phyloP scores from a whole-genome alignment of 2,113 vertebrate genomes.

The Struthio camelus region DNA sequence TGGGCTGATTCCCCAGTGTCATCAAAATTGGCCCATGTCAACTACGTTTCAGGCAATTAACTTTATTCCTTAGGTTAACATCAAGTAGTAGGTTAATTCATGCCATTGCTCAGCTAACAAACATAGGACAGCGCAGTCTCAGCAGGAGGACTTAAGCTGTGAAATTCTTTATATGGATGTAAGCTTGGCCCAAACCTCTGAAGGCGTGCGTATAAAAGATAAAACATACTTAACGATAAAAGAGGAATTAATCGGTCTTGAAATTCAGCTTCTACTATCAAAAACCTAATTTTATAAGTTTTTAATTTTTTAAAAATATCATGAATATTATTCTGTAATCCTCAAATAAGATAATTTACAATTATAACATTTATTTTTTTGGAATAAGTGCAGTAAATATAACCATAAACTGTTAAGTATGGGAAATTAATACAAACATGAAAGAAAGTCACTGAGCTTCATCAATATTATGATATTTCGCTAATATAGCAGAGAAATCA shows the following conservation, averaged over 20 bases:
- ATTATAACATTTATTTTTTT: background rate
- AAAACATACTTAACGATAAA: background rate
- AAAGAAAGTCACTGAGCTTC: background rate
- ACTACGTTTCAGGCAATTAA: background rate
- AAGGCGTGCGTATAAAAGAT: background rate
- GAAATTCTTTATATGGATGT: background rate
- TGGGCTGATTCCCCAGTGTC: background rate
- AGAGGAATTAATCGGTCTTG: background rate
- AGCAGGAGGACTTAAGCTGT: background rate
- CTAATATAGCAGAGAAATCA: background rate
- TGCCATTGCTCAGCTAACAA: background rate
- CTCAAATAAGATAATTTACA: background rate
- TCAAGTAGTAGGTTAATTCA: background rate
- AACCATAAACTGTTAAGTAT: background rate
- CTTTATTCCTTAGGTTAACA: background rate
- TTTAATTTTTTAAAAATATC: background rate
- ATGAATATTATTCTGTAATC: background rate
- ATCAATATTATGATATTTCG: background rate
- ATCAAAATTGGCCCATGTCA: background rate
- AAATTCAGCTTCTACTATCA: background rate
- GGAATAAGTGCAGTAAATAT: background rate
- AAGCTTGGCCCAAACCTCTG: background rate
- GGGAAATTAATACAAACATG: background rate
- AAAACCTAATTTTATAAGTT: background rate
- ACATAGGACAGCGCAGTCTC: rapidly evolving